Evolutionary conservation across 2,888 invertebrate genomes (phyloP), one percentile per base, ranked within the genome.

Genomic region (Cephus spinipes): DNA sequence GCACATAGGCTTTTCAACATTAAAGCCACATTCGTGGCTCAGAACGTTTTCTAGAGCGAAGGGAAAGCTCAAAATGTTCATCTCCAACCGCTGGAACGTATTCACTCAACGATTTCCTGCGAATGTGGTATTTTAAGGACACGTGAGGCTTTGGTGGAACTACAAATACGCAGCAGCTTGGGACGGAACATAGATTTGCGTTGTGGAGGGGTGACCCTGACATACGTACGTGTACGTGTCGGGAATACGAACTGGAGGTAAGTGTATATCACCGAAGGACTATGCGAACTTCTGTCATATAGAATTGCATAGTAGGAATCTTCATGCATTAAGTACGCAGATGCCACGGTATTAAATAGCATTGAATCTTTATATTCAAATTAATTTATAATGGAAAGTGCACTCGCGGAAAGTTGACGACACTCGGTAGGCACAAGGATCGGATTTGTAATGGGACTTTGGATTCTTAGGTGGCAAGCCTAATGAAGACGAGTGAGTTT

Each of bases 101-200:
- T 23, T 55, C 55, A 55, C 55, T 55, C 55, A 23, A 23, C 77
- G 74, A 77, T 75, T 77, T 77, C 40, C 74, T 74, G 55, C 74
- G 71, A 77, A 77, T 77, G 69, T 68, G 74, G 74, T 75, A 77
- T 77, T 77, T 77, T 74, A 74, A 77, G 77, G 73, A 55, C 77
- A 32, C 74, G 74, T 74, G 77, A 74, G 55, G 74, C 74, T 77
- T 77, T 77, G 77, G 40, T 75, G 71, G 74, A 74, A 77, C 77
- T 77, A 77, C 77, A 77, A 75, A 77, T 77, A 77, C 69, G 69
- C 74, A 55, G 55, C 55, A 55, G 55, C 55, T 55, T 55, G 55
- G 23, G 9, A 55, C 9, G 55, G 15, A 55, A 55, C 55, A 55
- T 23, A 23, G 55, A 55, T 55, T 55, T 23, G 55, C 55, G 23